Conservation (phyloP, 2,888 invertebrate species). For the Tupiocoris notatus region DNA sequence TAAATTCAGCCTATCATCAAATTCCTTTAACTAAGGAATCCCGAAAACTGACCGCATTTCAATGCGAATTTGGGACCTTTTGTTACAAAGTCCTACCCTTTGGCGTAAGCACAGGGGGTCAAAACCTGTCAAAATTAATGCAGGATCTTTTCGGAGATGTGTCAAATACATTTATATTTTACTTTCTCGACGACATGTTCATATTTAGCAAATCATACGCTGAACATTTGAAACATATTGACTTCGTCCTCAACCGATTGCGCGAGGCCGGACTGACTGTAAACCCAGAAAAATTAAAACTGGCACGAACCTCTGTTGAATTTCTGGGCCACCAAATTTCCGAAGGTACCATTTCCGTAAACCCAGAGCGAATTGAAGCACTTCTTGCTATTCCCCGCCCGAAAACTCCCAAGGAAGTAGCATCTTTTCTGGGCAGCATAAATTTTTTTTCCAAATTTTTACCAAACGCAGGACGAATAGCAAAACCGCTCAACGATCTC, state of each 20-base stretch:
- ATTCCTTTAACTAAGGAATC: constrained; percentile 25
- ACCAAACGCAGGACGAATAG: constrained; percentile 10
- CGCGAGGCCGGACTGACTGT: constrained; percentile 47
- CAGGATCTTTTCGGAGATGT: constrained; percentile 43
- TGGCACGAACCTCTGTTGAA: constrained; percentile 22
- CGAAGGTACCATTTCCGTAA: neutral
- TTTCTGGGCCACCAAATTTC: constrained; percentile 40
- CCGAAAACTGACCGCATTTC: constrained; percentile 34
- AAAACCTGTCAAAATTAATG: constrained; percentile 35
- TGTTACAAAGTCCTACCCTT: constrained; percentile 42
- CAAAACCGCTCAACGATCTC: constrained; percentile 49
- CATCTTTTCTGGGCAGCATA: constrained; percentile 9
- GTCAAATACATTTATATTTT: constrained; percentile 41
- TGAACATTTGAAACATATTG: constrained; percentile 39
- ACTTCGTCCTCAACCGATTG: constrained; percentile 42
- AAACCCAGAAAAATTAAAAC: constrained; percentile 48
- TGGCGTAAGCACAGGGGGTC: constrained; percentile 41
- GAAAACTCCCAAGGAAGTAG: constrained; percentile 9
- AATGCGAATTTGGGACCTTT: constrained; percentile 33
- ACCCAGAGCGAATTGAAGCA: neutral
- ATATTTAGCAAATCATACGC: constrained; percentile 36
- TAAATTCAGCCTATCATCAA: constrained; percentile 45
- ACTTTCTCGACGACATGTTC: constrained; percentile 46
- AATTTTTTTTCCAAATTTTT: constrained; percentile 23
- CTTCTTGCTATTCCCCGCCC: constrained; percentile 18